These are phyloP conservation scores for Dexiosoma caninum DNA, from an alignment of 2,888 invertebrate species.

Conservation along the genomic window DNA sequence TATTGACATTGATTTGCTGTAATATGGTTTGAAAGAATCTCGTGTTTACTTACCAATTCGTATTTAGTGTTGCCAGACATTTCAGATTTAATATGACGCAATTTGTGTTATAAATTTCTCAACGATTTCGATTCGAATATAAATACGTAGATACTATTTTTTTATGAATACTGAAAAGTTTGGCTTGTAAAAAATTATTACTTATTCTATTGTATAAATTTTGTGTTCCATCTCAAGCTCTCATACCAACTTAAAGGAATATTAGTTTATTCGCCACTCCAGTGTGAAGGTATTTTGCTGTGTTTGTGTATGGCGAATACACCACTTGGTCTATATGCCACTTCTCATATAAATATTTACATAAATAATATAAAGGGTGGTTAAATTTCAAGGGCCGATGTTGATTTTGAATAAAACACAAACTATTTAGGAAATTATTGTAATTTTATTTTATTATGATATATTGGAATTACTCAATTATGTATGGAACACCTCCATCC, in stretches of 20 bases:
- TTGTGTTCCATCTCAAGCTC: neutral
- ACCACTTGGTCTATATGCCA: neutral
- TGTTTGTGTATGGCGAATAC: neutral
- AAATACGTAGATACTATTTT: neutral
- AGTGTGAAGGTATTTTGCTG: neutral
- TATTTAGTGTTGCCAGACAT: constrained; percentile 28
- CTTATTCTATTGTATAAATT: neutral
- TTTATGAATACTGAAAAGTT: neutral
- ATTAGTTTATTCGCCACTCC: neutral
- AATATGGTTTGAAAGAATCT: constrained; percentile 10
- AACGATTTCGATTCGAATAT: neutral
- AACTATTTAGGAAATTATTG: too few species aligned
- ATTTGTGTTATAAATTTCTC: neutral
- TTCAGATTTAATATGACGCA: neutral
- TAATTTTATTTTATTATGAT: too few species aligned
- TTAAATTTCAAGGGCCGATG: too few species aligned
- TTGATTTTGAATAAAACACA: too few species aligned
- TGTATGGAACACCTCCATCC: too few species aligned
- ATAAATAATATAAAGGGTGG: too few species aligned
- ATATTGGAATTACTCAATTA: too few species aligned
- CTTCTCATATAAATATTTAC: neutral
- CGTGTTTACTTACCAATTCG: neutral
- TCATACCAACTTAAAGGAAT: neutral
- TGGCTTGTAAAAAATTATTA: neutral
- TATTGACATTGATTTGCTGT: constrained; percentile 54